Evolutionary conservation across 2,888 invertebrate species (phyloP).

Genomic region (Orthosia cruda): DNA sequence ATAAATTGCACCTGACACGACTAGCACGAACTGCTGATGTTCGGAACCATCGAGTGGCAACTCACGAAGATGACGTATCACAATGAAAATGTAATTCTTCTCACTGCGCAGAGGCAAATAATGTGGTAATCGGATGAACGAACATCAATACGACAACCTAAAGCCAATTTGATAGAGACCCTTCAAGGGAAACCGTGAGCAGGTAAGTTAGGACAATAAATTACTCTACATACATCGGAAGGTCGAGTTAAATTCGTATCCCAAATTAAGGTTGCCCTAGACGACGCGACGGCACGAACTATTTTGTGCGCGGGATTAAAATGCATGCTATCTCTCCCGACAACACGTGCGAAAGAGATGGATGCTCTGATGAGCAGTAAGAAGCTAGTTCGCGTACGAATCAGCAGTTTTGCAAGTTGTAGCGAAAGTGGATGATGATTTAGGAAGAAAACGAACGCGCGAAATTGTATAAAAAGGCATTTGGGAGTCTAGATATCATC

Average conservation of each 20-base stretch:
- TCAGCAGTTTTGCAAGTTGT: too few species aligned
- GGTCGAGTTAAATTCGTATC: constrained; percentile 21
- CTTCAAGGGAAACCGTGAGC: constrained; percentile 22
- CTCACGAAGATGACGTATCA: constrained; percentile 38
- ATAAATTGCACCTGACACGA: constrained; percentile 51
- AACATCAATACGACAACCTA: constrained; percentile 19
- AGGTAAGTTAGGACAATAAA: constrained; percentile 47
- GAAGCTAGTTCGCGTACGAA: too few species aligned
- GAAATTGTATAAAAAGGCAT: too few species aligned
- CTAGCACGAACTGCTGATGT: constrained; percentile 53
- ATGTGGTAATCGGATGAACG: constrained; percentile 35
- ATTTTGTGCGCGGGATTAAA: too few species aligned
- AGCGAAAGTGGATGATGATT: too few species aligned
- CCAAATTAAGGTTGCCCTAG: too few species aligned
- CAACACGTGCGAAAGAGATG: too few species aligned
- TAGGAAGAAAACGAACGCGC: too few species aligned
- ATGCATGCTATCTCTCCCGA: too few species aligned
- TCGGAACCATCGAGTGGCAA: constrained; percentile 47
- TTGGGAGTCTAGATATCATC: too few species aligned
- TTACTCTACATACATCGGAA: constrained; percentile 11
- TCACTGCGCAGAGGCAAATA: constrained; percentile 21
- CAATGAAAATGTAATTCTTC: constrained; percentile 31
- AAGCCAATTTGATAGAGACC: constrained; percentile 50
- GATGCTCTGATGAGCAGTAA: too few species aligned
- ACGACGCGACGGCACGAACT: too few species aligned